Conservation (phyloP, 2,797 vertebrate genomes). For the Chrosomus eos region DNA sequence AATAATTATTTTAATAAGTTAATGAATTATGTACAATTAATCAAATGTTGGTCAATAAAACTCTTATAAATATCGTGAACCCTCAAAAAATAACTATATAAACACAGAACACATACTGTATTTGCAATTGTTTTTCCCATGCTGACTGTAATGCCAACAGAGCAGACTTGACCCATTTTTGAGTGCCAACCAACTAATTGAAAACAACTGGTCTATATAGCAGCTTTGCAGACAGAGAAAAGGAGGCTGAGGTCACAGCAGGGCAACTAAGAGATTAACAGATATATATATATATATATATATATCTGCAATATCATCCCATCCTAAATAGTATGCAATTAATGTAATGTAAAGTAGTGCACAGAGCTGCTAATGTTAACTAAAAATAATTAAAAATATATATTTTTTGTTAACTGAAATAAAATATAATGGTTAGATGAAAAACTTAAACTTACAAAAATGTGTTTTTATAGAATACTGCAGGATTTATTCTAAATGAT, state of each 20-base stretch:
- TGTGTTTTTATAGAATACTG: background rate
- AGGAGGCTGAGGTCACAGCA: background rate
- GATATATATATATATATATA: too few relatives aligned
- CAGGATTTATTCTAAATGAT: background rate
- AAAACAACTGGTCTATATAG: constrained; percentile 8
- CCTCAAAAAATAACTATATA: background rate
- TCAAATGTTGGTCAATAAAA: background rate
- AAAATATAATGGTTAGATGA: background rate
- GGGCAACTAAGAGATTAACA: constrained; percentile 5
- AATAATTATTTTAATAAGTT: background rate
- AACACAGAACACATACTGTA: background rate
- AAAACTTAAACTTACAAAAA: background rate
- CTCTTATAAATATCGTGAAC: background rate
- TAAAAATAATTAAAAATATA: background rate
- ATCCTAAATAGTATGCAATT: background rate
- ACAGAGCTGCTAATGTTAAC: background rate
- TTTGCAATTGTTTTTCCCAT: background rate
- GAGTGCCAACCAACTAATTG: background rate
- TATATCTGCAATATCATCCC: too few relatives aligned
- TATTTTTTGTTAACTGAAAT: background rate
- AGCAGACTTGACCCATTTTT: constrained; percentile 25
- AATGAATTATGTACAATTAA: background rate
- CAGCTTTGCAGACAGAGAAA: constrained; percentile 33
- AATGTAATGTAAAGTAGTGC: background rate
- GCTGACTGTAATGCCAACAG: constrained; percentile 11